Percentiles rank a stretch among this genome's conserved stretches.
These are phyloP conservation scores for Syngnathus scovelli DNA, from an alignment of 2,113 vertebrate genomes.

Conservation along the genomic window DNA sequence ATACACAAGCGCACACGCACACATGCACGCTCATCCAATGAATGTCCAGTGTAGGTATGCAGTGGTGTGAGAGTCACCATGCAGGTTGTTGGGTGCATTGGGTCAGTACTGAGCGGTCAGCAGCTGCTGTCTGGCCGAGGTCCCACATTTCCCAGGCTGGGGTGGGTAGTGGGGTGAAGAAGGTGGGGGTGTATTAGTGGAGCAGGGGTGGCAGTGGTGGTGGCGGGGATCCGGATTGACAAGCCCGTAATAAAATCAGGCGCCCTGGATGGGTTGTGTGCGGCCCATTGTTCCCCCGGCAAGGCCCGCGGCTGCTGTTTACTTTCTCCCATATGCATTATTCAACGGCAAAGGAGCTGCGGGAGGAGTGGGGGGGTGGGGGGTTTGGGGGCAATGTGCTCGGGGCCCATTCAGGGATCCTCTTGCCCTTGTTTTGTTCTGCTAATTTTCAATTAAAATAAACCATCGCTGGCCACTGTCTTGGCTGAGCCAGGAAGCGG, in stretches of 20 bases:
- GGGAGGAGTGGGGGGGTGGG: constrained; percentile 69
- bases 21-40: not conserved
- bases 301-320: constrained; percentile 98
- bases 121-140: constrained; percentile 96
- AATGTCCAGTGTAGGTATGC: constrained; percentile 53
- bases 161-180: constrained; percentile 25
- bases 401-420: constrained; percentile 88
- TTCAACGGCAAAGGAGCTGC: constrained; percentile 98
- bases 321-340: constrained; percentile 99
- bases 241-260: constrained; percentile 99
- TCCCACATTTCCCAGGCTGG: constrained; percentile 95
- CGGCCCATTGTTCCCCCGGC: constrained; percentile 93
- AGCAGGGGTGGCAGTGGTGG: not conserved
- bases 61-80: constrained; percentile 45
- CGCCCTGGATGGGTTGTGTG: constrained; percentile 91
- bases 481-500: constrained; percentile 69
- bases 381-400: not conserved
- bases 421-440: constrained; percentile 81
- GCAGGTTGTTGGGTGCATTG: constrained; percentile 60
- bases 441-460: constrained; percentile 99
- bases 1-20: not conserved
- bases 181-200: not conserved
- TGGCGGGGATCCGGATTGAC: constrained; percentile 80
- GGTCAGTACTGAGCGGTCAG: constrained; percentile 78
- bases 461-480: constrained; percentile 87